Evolutionary conservation across 2,888 invertebrate genomes (phyloP).

Genomic region (Temnothorax unifasciatus): DNA sequence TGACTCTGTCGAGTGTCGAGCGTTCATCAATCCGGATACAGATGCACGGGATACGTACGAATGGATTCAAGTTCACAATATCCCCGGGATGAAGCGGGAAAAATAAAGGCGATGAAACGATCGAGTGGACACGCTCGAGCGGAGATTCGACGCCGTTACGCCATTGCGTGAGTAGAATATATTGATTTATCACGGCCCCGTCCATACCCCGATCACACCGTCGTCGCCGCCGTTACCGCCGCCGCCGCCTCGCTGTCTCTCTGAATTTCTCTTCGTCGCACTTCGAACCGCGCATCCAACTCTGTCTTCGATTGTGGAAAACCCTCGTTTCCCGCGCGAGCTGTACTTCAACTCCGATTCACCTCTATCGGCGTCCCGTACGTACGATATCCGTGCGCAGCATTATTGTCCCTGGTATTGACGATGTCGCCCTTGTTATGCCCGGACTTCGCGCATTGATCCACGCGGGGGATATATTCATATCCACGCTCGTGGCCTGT

Average conservation of each 20-base stretch:
- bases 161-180: conserved; percentile 83
- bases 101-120: conserved; percentile 52
- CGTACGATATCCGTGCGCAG: conserved; percentile 35
- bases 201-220: conserved; percentile 50
- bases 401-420: conserved; percentile 55
- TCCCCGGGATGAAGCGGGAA: conserved; percentile 2
- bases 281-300: conserved; percentile 35
- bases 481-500: conserved; percentile 20
- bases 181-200: conserved; percentile 81
- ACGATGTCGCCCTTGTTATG: conserved; percentile 52
- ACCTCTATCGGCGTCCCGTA: conserved; percentile 42
- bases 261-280: conserved; percentile 52
- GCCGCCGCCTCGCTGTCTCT: conserved; percentile 16
- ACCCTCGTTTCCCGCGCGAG: conserved; percentile 21
- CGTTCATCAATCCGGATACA: conserved; percentile 20
- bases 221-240: conserved; percentile 47
- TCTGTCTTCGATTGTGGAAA: conserved; percentile 53
- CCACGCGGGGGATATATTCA: conserved; percentile 45
- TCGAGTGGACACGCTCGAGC: conserved; percentile 56
- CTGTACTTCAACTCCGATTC: conserved; percentile 50
- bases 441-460: conserved; percentile 48
- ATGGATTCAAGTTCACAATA: conserved; percentile 18
- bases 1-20: conserved; percentile 7
- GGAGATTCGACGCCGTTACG: conserved; percentile 80
- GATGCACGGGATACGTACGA: not conserved